Evolutionary conservation across 2,888 invertebrate species (phyloP), one percentile per base, ranked within the genome.

Genomic region (Stenurella melanura): DNA sequence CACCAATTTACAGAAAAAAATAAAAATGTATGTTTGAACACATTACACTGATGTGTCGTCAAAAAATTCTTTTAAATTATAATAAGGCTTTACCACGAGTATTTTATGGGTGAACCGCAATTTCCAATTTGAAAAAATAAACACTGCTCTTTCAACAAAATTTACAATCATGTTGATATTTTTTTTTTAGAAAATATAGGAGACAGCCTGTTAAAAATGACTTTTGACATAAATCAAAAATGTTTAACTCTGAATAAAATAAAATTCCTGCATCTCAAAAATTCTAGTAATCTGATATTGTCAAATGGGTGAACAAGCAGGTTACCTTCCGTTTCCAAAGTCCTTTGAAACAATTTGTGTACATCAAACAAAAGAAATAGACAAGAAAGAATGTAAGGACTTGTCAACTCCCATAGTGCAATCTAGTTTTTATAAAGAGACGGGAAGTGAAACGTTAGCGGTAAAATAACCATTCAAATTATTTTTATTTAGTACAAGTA

Each of bases 311-410:
- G 74, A 74, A 69, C 57, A 61, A 50, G 71, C 58, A 66, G 75
- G 75, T 42, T 75, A 66, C 15, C 42, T 71, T 26, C 75, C 75
- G 2, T 71, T 50, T 38, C 75, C 75, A 56, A 66, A 60, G n/a
- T 30, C 18, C 15, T 71, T 71, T 42, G 71, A 71, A 30, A 75
- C 71, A 18, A 50, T 19, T 38, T 71, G 71, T 54, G 26, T 66
- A 56, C 75, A 75, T 54, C 67, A 66, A 19, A 38, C 57, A 12
- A n/a, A 54, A 38, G 56, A 71, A 4, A 64, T 70, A 12, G 21
- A 42, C n/a, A 30, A 19, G n/a, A 57, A 50, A 71, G 56, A 17
- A n/a, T 58, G 56, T 60, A 66, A 66, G 10, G 42, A 64, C 0
- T 18, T 72, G 4, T 61, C 38, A 4, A 18, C 67, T 15, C 71